phyloP scores from a whole-genome alignment of 2,797 vertebrate genomes.

The Acrocephalus scirpaceus region DNA sequence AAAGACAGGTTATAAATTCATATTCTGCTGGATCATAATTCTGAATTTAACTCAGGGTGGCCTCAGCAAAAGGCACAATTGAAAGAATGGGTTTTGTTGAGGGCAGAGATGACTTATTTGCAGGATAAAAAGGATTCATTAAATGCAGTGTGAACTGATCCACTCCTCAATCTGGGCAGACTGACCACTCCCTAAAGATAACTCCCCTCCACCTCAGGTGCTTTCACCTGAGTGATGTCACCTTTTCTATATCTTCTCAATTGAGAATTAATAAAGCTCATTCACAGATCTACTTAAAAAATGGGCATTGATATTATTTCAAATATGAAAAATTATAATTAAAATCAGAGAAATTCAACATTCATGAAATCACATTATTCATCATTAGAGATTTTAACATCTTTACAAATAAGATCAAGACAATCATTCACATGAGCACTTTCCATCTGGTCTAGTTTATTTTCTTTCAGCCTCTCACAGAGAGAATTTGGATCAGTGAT shows the following conservation, averaged over 20 bases:
- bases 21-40: background rate
- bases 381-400: background rate
- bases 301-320: background rate
- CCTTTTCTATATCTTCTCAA: background rate
- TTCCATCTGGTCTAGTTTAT: background rate
- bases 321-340: background rate
- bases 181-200: background rate
- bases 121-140: background rate
- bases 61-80: background rate
- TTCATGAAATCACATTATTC: background rate
- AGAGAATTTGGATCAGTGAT: background rate
- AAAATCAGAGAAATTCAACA: background rate
- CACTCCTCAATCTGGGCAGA: background rate
- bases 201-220: background rate
- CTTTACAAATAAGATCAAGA: background rate
- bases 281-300: background rate
- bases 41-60: background rate
- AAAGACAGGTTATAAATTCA: background rate
- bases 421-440: background rate
- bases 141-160: background rate
- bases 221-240: background rate
- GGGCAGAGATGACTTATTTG: background rate
- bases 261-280: background rate
- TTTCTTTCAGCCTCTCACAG: constrained; percentile 11
- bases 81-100: background rate